Percentiles rank a stretch among this genome's conserved stretches.
phyloP scores from a whole-genome alignment of 2,113 vertebrate genomes.

The Engraulis encrasicolus region DNA sequence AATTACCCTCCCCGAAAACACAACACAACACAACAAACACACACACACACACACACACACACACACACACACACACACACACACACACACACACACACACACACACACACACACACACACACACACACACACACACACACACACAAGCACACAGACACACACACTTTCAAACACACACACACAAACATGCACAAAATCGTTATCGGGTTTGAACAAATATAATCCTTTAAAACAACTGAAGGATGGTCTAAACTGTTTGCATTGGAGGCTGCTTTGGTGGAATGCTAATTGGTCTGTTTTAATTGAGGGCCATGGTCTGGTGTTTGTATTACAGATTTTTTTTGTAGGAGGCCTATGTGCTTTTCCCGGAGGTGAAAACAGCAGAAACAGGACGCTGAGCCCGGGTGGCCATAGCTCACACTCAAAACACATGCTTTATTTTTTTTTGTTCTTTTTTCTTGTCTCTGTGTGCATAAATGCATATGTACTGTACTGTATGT shows the following conservation, averaged over 20 bases:
- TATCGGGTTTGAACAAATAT: constrained; percentile 2
- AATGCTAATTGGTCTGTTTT: constrained; percentile 11
- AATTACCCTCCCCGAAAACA: constrained; percentile 45
- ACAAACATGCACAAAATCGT: not conserved
- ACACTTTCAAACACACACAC: not conserved
- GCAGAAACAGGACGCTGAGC: not conserved
- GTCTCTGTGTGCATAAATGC: no score
- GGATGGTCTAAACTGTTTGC: constrained; percentile 3
- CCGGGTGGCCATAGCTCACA: not conserved
- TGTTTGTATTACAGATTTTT: not conserved
- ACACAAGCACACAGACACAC: not conserved
- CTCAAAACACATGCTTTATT: constrained; percentile 12
- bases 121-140: not conserved
- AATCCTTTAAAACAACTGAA: constrained; percentile 5
- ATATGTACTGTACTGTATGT: not conserved
- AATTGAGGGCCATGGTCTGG: constrained; percentile 2
- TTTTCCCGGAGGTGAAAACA: not conserved
- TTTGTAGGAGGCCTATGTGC: not conserved
- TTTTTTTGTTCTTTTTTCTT: not conserved
- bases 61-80: not conserved
- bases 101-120: not conserved
- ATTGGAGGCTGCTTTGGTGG: not conserved
- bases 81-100: not conserved
- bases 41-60: no score
- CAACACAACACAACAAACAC: constrained; percentile 25